Evolutionary conservation across 2,797 vertebrate genomes (phyloP).

Genomic region (Hipposideros larvatus): DNA sequence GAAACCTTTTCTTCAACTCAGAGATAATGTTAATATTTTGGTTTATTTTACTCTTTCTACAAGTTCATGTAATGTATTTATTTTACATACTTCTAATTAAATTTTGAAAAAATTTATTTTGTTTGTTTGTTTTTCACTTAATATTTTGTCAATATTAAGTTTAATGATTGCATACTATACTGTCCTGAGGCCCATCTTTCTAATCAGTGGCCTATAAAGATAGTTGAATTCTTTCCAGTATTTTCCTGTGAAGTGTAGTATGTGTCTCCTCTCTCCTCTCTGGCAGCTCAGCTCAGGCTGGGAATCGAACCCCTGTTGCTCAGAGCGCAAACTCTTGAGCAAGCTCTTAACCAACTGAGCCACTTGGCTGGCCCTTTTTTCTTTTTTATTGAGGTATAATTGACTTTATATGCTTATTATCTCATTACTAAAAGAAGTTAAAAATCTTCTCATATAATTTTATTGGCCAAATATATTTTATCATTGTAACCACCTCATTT

Average conservation of each 20-base stretch:
- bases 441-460: conserved; percentile 6
- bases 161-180: not conserved
- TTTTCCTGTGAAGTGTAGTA: not conserved
- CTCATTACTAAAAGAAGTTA: not conserved
- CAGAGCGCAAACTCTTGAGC: too few relatives aligned
- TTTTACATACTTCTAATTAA: not conserved
- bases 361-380: too few relatives aligned
- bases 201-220: not conserved
- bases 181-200: not conserved
- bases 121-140: not conserved
- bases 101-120: not conserved
- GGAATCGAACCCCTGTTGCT: too few relatives aligned
- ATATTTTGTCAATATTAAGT: not conserved
- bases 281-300: too few relatives aligned
- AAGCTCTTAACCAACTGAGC: too few relatives aligned
- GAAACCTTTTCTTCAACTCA: not conserved
- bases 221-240: not conserved
- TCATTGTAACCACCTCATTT: not conserved
- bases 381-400: not conserved
- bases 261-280: not conserved
- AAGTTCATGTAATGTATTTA: not conserved
- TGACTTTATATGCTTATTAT: not conserved
- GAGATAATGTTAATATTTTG: not conserved
- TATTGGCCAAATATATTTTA: not conserved
- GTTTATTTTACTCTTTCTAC: not conserved